Conservation (phyloP, 2,888 invertebrate species). For the Tineola bisselliella region DNA sequence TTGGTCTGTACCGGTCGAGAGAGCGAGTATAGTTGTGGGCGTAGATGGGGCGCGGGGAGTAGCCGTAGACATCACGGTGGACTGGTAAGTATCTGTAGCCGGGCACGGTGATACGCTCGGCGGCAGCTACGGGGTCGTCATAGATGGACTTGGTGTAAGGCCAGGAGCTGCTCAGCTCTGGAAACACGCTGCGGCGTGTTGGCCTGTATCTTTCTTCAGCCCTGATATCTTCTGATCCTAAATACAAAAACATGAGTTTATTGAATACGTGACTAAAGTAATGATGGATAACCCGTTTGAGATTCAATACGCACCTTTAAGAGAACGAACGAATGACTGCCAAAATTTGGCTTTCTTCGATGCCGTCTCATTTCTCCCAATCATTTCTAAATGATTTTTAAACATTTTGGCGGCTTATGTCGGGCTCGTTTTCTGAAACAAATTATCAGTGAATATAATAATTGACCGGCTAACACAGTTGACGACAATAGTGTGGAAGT, state of each 20-base stretch:
- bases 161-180: constrained; percentile 78
- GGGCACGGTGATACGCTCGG: constrained; percentile 85
- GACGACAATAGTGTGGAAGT: constrained; percentile 32
- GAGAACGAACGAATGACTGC: constrained; percentile 92
- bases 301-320: constrained; percentile 73
- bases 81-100: constrained; percentile 92
- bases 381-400: constrained; percentile 93
- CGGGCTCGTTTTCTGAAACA: constrained; percentile 80
- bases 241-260: neutral
- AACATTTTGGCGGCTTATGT: constrained; percentile 83
- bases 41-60: constrained; percentile 88
- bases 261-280: neutral
- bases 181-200: constrained; percentile 78
- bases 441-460: constrained; percentile 17
- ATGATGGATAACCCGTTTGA: neutral
- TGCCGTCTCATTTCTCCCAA: constrained; percentile 90
- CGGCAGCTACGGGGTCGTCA: constrained; percentile 82
- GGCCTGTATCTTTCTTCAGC: constrained; percentile 83
- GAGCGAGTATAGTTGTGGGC: constrained; percentile 83
- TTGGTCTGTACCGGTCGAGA: constrained; percentile 83
- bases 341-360: constrained; percentile 94
- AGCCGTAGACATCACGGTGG: constrained; percentile 89
- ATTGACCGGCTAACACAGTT: constrained; percentile 28
- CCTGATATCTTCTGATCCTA: constrained; percentile 91
- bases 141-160: constrained; percentile 87